Evolutionary conservation across 2,113 vertebrate genomes (phyloP), one percentile per base, ranked within the genome.

Genomic region (Cacatua alba): DNA sequence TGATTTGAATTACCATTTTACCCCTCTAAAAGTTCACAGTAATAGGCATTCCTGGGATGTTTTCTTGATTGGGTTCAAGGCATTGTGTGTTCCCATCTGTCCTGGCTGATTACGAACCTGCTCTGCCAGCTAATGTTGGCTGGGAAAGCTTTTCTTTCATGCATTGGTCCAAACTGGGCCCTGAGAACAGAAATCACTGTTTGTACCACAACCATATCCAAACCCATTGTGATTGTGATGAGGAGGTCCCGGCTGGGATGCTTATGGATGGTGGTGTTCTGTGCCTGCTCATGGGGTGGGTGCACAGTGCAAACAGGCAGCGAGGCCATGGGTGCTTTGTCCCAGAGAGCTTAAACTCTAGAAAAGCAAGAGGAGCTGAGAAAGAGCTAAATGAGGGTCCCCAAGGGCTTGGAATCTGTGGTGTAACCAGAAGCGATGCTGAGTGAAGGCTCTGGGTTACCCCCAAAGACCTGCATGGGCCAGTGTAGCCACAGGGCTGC

Each of bases 51-150:
- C 92, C 67, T 93, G 88, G 92, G 71, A 98, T 97, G 84, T 90
- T 91, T 96, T 94, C 97, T 82, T 95, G 96, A 95, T 94, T 96
- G 94, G 83, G 94, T 96, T 90, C 59, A 97, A 97, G 96, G 85
- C 75, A 96, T 89, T 89, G 48, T 95, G 87, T 93, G 89, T 89
- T 94, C 89, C 86, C 78, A 84, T 96, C 90, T 96, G 84, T 95
- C 82, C 88, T 93, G 94, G 75, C 93, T 96, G 94, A 97, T 96
- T 96, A 91, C 5, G 3, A 96, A 81, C 95, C 77, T 94, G 55
- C 69, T 90, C 92, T 96, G 82, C 91, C 93, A 97, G 96, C 80
- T 94, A 71, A 83, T 60, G 51, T 91, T 95, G 95, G 90, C 94
- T 96, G 71, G 94, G 89, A 96, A 95, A 59, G 49, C 48, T 95